Evolutionary conservation across 2,797 vertebrate genomes (phyloP).

Genomic region (Onychomys arenicola): DNA sequence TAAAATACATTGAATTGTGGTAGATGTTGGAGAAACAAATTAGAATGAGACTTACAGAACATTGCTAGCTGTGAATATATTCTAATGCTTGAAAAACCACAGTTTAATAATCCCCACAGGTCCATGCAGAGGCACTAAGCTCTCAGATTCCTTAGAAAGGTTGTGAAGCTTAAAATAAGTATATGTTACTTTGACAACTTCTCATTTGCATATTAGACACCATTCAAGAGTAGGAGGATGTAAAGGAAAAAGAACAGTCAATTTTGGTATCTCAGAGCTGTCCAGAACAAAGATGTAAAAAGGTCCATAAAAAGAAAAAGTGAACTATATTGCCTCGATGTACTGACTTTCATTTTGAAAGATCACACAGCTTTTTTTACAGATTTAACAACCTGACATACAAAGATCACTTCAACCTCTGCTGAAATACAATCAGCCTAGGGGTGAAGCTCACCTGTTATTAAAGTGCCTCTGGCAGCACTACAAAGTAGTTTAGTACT

Average conservation of each 20-base stretch:
- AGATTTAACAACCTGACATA: conserved; percentile 79
- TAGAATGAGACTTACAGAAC: conserved; percentile 11
- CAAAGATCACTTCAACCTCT: conserved; percentile 74
- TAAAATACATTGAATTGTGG: neutral
- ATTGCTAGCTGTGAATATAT: conserved; percentile 20
- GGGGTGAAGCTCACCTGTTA: conserved; percentile 73
- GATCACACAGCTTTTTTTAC: conserved; percentile 67
- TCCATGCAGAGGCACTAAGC: conserved; percentile 13
- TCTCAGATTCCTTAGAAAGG: conserved; percentile 48
- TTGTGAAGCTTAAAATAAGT: conserved; percentile 48
- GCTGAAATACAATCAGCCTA: conserved; percentile 77
- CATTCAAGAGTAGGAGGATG: neutral
- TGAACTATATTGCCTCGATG: conserved; percentile 60
- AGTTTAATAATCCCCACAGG: conserved; percentile 40
- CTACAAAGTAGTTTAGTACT: conserved; percentile 72
- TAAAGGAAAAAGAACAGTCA: neutral
- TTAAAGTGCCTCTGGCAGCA: conserved; percentile 71
- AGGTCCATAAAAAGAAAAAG: conserved; percentile 71
- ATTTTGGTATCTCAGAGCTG: conserved; percentile 41
- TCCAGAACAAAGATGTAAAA: conserved; percentile 65
- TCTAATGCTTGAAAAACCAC: conserved; percentile 36
- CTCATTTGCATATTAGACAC: conserved; percentile 68
- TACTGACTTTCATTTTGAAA: conserved; percentile 78
- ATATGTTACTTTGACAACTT: conserved; percentile 70
- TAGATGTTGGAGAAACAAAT: conserved; percentile 55